Conservation (phyloP, 2,797 vertebrate species). For the Cuniculus paca region DNA sequence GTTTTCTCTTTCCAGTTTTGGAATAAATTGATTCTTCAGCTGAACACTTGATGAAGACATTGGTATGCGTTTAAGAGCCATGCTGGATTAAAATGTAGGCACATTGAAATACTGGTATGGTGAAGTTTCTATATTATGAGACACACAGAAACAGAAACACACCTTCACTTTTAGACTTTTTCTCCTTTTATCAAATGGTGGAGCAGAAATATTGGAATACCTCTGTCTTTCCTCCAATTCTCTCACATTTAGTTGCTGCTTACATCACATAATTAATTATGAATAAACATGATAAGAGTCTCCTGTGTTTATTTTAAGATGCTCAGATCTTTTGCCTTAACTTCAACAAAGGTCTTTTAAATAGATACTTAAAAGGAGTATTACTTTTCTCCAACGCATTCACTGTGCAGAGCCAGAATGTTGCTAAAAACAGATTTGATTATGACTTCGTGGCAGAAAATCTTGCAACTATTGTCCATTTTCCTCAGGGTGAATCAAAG, state of each 20-base stretch:
- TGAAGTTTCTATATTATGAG: neutral
- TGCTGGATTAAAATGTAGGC: neutral
- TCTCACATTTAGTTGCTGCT: neutral
- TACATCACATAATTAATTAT: neutral
- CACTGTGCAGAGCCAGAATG: neutral
- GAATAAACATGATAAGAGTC: neutral
- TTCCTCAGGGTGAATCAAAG: neutral
- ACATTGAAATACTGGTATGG: neutral
- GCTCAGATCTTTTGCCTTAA: neutral
- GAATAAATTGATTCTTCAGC: neutral
- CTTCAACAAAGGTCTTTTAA: neutral
- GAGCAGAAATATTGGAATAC: neutral
- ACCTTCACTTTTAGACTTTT: neutral
- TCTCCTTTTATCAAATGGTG: neutral
- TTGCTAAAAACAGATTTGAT: neutral
- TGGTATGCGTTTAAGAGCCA: neutral
- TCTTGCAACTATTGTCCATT: neutral
- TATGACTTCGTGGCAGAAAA: neutral
- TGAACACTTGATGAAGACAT: neutral
- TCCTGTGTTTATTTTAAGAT: neutral
- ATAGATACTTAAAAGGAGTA: neutral
- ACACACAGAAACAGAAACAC: neutral
- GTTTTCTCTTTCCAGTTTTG: neutral
- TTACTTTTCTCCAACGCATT: neutral
- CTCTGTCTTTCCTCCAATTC: neutral